Base-by-base conservation (phyloP, 2,797 vertebrate genomes). In the Sebastes dallii region DNA sequence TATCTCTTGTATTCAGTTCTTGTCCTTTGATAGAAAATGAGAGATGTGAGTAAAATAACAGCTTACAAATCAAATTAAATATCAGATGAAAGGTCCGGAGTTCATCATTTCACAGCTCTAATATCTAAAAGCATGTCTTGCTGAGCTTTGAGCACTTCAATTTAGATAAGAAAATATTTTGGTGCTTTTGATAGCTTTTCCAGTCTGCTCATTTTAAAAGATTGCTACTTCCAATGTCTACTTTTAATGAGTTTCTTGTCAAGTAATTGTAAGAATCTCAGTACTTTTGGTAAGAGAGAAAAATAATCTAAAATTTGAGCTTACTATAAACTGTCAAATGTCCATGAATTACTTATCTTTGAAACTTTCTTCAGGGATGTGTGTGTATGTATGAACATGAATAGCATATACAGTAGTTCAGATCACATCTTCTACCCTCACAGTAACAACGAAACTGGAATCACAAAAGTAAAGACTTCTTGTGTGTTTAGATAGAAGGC, bases 151-250 rank as follows among this genome's bases (percentile, higher is more conserved):
- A 91, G 81, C 59, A 36, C 78, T 80, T 87, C 67, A 86, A 81
- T 92, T 90, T 84, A 91, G 88, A 92, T 92, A 88, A 92, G 87
- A 86, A 87, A 79, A 87, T 80, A 81, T 91, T 88, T 89, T 83
- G 65, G 68, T 86, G 68, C 66, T 78, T 82, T 78, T 83, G 72
- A 84, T 73, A 78, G 72, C 54, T 66, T 86, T 80, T 75, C 61
- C 22, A 56, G 36, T 76, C 71, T 25, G 55, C 76, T 83, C 64
- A 61, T 39, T 81, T 83, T 79, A 75, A 80, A 85, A 78, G 78
- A 79, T 59, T 81, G 74, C 36, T 65, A 62, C 56, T 80, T 75
- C 64, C 64, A 71, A 64, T 80, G 75, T 78, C 74, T 67, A 84
- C 70, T 86, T 87, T 90, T 87, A 87, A 89, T 83, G 60, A 86